phyloP scores from a whole-genome alignment of 2,113 vertebrate genomes.

The Sinosuthora webbiana region DNA sequence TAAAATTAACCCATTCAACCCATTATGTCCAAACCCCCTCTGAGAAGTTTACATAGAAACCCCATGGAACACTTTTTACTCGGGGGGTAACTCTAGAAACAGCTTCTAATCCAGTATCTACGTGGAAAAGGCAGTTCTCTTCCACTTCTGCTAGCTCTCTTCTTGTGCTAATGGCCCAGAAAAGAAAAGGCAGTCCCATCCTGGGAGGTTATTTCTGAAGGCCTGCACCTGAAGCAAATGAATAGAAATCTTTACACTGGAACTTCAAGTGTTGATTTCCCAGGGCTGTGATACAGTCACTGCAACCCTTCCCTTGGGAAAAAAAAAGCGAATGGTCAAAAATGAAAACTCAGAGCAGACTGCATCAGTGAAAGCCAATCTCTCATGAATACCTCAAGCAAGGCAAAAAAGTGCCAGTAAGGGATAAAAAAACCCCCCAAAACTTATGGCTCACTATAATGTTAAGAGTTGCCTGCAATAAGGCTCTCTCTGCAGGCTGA shows the following conservation, averaged over 20 bases:
- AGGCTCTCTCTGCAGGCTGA: neutral
- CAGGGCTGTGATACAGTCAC: neutral
- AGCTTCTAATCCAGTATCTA: slow-evolving; percentile 64
- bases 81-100: slow-evolving; percentile 23
- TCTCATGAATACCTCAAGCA: slow-evolving; percentile 29
- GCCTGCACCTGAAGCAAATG: slow-evolving; percentile 34
- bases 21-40: slow-evolving; percentile 35
- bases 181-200: slow-evolving; percentile 55
- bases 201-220: slow-evolving; percentile 32
- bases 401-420: slow-evolving; percentile 49
- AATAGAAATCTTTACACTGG: neutral
- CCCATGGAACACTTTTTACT: neutral
- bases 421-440: neutral
- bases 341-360: neutral
- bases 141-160: neutral
- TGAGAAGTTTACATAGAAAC: slow-evolving; percentile 34
- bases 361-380: neutral
- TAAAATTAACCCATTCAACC: neutral
- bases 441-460: neutral
- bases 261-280: neutral
- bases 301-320: neutral
- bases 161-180: slow-evolving; percentile 37
- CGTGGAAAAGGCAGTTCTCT: neutral
- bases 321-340: neutral
- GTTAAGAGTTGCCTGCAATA: neutral